Conservation (phyloP, 30 jellyfish, hydroid and myxozoan genomes). For the Clytia hemisphaerica region DNA sequence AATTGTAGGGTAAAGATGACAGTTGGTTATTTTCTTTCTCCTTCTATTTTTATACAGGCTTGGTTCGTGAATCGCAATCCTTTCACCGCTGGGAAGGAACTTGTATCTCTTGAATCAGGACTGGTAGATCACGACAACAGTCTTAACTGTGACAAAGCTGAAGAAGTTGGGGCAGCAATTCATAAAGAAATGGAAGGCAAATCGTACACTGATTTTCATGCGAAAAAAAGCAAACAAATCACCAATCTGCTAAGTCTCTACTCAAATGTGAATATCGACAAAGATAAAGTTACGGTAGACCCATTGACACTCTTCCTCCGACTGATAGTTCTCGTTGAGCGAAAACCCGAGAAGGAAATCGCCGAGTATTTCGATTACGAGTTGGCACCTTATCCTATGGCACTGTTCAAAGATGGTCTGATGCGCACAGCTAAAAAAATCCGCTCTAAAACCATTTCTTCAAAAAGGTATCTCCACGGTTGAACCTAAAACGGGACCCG, state of each 20-base stretch:
- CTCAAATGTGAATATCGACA: constrained; percentile 25
- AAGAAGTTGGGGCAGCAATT: constrained; percentile 23
- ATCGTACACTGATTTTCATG: constrained; percentile 7
- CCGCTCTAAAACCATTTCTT: constrained; percentile 13
- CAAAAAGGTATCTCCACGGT: constrained; percentile 3
- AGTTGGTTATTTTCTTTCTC: neutral
- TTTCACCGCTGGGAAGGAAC: constrained; percentile 22
- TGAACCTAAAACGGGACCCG: neutral
- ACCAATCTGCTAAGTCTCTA: constrained; percentile 2
- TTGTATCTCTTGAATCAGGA: constrained; percentile 19
- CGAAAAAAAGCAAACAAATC: constrained; percentile 17
- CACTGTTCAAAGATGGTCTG: constrained; percentile 17
- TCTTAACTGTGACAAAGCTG: constrained; percentile 20
- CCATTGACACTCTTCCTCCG: constrained; percentile 42
- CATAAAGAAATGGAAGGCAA: constrained; percentile 18
- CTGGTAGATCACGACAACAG: constrained; percentile 7
- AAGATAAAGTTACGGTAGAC: constrained; percentile 43
- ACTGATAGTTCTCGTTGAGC: constrained; percentile 14
- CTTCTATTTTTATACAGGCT: neutral
- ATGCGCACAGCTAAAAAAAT: constrained; percentile 28
- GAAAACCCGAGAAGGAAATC: constrained; percentile 18
- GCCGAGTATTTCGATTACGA: constrained; percentile 20
- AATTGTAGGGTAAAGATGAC: neutral
- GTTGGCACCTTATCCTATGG: constrained; percentile 13
- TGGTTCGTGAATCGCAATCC: constrained; percentile 15